phyloP scores from a whole-genome alignment of 30 jellyfish, hydroid and myxozoan genomes.

The Phacellophora camtschatica region DNA sequence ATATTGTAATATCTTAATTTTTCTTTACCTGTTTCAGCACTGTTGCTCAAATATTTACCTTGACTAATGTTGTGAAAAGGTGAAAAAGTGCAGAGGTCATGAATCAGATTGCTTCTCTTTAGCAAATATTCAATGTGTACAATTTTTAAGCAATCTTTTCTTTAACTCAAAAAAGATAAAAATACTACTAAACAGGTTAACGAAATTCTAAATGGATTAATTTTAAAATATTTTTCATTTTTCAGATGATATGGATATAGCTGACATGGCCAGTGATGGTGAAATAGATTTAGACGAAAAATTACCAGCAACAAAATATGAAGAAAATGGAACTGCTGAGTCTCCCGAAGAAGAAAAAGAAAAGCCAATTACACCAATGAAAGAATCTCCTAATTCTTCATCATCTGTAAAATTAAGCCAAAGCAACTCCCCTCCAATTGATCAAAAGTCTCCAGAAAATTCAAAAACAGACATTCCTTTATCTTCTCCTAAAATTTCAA shows the following conservation, averaged over 20 bases:
- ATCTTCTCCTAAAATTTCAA: constrained; percentile 21
- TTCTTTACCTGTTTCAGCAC: no score
- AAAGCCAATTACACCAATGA: not conserved
- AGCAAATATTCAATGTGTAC: no score
- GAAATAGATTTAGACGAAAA: not conserved
- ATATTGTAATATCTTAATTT: not conserved
- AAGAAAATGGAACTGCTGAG: not conserved
- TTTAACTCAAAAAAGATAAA: no score
- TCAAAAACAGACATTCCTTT: constrained; percentile 16
- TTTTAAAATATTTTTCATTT: not conserved
- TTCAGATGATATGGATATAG: constrained; percentile 18
- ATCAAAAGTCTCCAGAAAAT: not conserved
- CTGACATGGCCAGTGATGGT: constrained; percentile 9
- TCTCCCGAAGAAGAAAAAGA: constrained; percentile 15
- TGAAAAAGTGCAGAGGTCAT: no score
- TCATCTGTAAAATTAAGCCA: not conserved
- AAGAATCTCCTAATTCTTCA: not conserved
- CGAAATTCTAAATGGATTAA: not conserved
- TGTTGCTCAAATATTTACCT: no score
- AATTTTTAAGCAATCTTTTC: no score
- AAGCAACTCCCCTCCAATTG: not conserved
- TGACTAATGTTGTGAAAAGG: no score
- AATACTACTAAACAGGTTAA: not conserved
- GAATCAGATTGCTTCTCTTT: no score
- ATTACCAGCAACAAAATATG: not conserved